phyloP scores from a whole-genome alignment of 2,888 invertebrate genomes.

The Drosophila testacea region DNA sequence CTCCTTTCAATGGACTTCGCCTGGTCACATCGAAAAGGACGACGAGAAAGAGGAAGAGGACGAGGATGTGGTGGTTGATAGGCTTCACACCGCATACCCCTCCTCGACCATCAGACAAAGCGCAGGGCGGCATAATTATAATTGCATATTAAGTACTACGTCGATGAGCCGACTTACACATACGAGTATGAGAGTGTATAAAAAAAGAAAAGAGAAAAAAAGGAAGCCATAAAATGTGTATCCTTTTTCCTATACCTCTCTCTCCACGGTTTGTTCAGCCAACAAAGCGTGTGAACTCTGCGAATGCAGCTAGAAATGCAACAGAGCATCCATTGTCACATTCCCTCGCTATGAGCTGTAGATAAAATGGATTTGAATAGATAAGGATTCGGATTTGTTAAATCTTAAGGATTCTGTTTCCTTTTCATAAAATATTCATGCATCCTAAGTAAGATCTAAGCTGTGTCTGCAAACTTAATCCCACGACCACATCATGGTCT shows the following conservation, averaged over 20 bases:
- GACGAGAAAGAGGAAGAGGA: conserved; percentile 6
- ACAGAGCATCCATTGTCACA: conserved; percentile 14
- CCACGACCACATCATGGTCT: background rate
- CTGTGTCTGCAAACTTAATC: conserved; percentile 2
- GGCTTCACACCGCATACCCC: conserved; percentile 29
- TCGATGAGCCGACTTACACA: background rate
- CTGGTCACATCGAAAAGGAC: conserved; percentile 37
- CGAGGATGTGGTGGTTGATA: conserved; percentile 63
- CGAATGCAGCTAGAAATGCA: conserved; percentile 50
- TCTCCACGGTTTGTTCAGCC: background rate
- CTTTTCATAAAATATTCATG: background rate
- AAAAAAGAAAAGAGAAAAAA: conserved; percentile 22
- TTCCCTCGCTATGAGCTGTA: background rate
- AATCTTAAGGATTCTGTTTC: background rate
- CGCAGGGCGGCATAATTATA: conserved; percentile 78
- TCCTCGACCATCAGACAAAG: conserved; percentile 43
- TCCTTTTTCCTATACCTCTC: conserved; percentile 51
- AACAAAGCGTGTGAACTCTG: conserved; percentile 66
- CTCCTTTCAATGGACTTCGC: conserved; percentile 32
- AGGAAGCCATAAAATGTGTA: conserved; percentile 73
- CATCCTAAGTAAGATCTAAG: background rate
- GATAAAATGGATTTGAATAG: conserved; percentile 18
- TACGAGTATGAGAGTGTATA: conserved; percentile 1
- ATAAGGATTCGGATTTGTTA: conserved; percentile 24
- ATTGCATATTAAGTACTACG: conserved; percentile 72